Percentiles rank a stretch among this genome's conserved stretches.
phyloP scores from a whole-genome alignment of 2,888 invertebrate species.

The Panzeria rudis region DNA sequence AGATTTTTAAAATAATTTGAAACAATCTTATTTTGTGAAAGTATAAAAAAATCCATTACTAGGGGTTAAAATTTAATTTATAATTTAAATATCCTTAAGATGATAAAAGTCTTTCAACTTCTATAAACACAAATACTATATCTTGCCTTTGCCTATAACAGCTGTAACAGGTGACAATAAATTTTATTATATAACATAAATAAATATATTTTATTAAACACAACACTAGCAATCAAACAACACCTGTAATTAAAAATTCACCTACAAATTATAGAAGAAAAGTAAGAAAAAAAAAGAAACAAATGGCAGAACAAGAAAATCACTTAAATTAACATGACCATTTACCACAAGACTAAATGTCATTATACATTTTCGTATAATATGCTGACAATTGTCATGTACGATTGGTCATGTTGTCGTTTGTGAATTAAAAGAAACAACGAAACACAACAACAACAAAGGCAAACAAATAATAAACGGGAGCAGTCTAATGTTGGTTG shows the following conservation, averaged over 20 bases:
- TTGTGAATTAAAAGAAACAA: slow-evolving; percentile 24
- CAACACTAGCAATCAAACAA: slow-evolving; percentile 2
- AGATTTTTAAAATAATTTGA: too few species aligned
- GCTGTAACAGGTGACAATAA: neutral
- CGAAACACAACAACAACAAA: slow-evolving; percentile 1
- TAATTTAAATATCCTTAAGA: too few species aligned
- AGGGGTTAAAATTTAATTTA: too few species aligned
- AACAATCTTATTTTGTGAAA: too few species aligned
- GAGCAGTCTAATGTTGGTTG: slow-evolving; percentile 63
- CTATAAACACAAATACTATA: too few species aligned
- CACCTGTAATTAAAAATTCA: slow-evolving; percentile 58
- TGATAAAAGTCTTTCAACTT: too few species aligned
- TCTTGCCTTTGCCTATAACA: neutral
- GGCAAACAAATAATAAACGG: slow-evolving; percentile 52
- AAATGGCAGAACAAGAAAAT: slow-evolving; percentile 28
- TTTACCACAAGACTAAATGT: slow-evolving; percentile 54
- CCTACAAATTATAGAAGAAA: slow-evolving; percentile 40
- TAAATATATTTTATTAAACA: slow-evolving; percentile 2
- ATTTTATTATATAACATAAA: neutral
- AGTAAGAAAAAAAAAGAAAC: neutral
- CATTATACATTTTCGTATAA: slow-evolving; percentile 50
- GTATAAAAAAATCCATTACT: too few species aligned
- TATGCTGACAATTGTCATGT: slow-evolving; percentile 66
- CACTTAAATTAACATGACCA: slow-evolving; percentile 52
- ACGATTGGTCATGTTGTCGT: slow-evolving; percentile 38